Conservation (phyloP, 2,113 vertebrate species). For the Rana temporaria region DNA sequence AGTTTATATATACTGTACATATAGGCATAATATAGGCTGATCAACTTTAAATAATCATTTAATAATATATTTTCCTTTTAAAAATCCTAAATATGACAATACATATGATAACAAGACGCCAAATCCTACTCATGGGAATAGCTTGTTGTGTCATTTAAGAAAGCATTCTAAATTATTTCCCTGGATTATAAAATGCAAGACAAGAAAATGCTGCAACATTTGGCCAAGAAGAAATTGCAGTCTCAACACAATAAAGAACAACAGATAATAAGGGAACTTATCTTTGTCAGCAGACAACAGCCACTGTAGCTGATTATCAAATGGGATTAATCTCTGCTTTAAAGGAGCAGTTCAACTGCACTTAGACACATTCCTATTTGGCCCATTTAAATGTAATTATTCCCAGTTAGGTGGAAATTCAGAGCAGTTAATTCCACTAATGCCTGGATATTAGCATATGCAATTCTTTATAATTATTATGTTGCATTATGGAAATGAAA, state of each 20-base stretch:
- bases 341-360: slow-evolving; percentile 1
- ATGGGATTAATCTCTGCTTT: slow-evolving; percentile 25
- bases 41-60: too few species aligned
- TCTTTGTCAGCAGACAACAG: slow-evolving; percentile 32
- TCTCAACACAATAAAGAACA: slow-evolving; percentile 33
- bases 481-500: not conserved
- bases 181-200: slow-evolving; percentile 6
- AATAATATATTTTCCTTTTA: too few species aligned
- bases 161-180: slow-evolving; percentile 10
- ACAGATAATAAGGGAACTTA: slow-evolving; percentile 38
- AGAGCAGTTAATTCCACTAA: not conserved
- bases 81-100: not conserved
- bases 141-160: not conserved
- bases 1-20: too few species aligned
- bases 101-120: not conserved
- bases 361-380: not conserved
- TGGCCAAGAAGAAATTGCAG: slow-evolving; percentile 17
- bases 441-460: not conserved
- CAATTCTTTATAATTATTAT: not conserved
- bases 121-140: not conserved
- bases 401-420: not conserved
- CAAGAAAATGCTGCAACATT: not conserved
- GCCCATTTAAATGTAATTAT: slow-evolving; percentile 12
- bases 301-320: slow-evolving; percentile 35
- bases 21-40: too few species aligned